Base-by-base conservation (phyloP, 2,888 invertebrate species). In the Brachypalpus laphriformis region DNA sequence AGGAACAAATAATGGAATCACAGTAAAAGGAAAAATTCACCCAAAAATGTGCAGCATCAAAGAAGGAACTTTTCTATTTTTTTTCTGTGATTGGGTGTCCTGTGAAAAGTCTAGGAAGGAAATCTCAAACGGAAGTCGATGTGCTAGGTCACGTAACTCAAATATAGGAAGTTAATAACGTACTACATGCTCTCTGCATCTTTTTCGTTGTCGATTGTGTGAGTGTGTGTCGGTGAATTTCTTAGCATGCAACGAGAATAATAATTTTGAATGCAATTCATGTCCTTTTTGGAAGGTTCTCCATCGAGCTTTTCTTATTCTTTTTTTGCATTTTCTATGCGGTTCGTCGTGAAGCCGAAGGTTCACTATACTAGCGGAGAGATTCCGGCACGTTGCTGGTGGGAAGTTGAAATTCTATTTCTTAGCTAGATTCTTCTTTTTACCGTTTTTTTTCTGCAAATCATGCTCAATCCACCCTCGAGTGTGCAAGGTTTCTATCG, bases 61-160 rank as follows among this genome's bases (percentile, higher is more conserved):
- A 51, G 82, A 56, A 66, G 34, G 34, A 34, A 14, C 7, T 16
- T 57, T 49, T 34, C 16, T 1, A 8, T 57, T 28, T 59, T 45
- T 42, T 37, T 22, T n/a, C 37, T 37, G 42, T 68, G 77, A 72
- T 77, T 82, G 71, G 71, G 80, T 74, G 66, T 68, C 56, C 47
- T 61, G 20, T 56, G 56, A 31, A 40, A 37, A 11, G 25, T 51
- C 28, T 14, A 25, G 11, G n/a, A 47, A 28, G 68, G 74, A 70
- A 80, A 51, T 83, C 70, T 68, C 40, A 65, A 76, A 66, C 74
- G 85, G 81, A 85, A 81, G 81, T 59, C 85, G 59, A 81, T 81
- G 85, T 85, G 85, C 81, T 81, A 76, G 85, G 85, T 85, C 85
- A 85, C 85, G 85, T 80, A 85, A 59, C 85, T 81, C 81, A 85